Evolutionary conservation across 2,113 vertebrate genomes (phyloP).

Genomic region (Natator depressus): DNA sequence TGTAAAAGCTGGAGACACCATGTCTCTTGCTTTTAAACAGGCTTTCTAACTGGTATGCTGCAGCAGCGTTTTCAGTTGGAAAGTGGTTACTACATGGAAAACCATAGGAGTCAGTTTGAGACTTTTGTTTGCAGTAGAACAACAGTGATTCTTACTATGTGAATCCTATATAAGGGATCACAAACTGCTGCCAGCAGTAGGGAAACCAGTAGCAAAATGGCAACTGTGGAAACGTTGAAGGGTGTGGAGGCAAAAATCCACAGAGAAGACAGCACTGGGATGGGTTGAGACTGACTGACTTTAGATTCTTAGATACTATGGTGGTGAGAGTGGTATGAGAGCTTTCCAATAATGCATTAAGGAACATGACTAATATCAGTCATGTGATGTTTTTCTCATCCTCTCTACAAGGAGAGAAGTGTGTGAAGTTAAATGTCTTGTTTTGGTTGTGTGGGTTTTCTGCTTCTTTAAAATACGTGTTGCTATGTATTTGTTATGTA

Average conservation of each 20-base stretch:
- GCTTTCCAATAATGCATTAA: fast-evolving
- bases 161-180: not conserved
- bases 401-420: not conserved
- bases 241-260: too few species aligned
- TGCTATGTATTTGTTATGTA: not conserved
- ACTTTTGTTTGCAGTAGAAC: not conserved
- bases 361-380: not conserved
- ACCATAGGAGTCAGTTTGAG: constrained; percentile 45
- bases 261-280: fast-evolving
- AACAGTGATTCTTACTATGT: not conserved
- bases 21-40: not conserved
- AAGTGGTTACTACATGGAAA: constrained; percentile 56
- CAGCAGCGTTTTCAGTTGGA: constrained; percentile 40
- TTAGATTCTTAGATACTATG: fast-evolving
- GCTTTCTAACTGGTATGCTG: not conserved
- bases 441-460: not conserved
- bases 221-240: not conserved
- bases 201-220: fast-evolving
- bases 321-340: not conserved
- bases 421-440: not conserved
- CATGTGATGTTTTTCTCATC: not conserved
- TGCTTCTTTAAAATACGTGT: not conserved
- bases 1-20: not conserved
- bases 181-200: not conserved
- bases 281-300: not conserved